Base-by-base conservation (phyloP, 2,113 vertebrate genomes). In the Seriola dumerili region DNA sequence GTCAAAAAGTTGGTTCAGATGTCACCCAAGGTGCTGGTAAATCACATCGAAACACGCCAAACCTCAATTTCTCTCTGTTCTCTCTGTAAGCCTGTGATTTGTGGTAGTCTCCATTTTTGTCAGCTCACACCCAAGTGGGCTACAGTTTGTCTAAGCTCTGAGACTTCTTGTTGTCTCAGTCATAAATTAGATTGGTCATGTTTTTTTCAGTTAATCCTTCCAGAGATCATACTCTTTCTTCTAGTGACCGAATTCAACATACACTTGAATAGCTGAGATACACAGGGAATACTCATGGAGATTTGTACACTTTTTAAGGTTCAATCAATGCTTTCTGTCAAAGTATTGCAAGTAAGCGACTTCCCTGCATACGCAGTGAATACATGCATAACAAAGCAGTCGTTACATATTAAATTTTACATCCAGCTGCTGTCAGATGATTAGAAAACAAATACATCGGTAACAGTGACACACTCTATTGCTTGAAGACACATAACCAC, bases 11-110 rank as follows among this genome's bases (percentile, higher is more conserved):
- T 78, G 73, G 77, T 78, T 78, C 58, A 75, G 72, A 76, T 72
- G 21, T 85, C 77, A 80, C 80, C 65, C 59, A 29, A 5, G 73
- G 23, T 73, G 59, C 74, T n/a, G n/a, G 79, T 85, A 86, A 89
- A 84, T 89, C 58, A 57, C 73, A 67, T 29, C 40, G 3, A 62
- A 70, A 75, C 74, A 81, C 0, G 1, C 29, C 64, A 38, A 62
- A 65, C 58, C 50, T 62, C 59, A 57, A 74, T 72, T 83, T 72
- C 38, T 76, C 58, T 80, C 32, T 50, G 34, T 38, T 77, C 9
- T 76, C 72, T 66, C 38, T 70, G 19, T 79, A 83, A 89, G 59
- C 65, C 76, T 25, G 67, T 85, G 82, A 90, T 91, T 90, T 91
- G 76, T 85, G 64, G 12, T 3, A 1, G 42, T 66, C 74, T 85